A percentile compares a stretch with the other conserved stretches of the same genome.
These are phyloP conservation scores for Eulacestoma nigropectus DNA, from an alignment of 2,113 vertebrate genomes.

Conservation along the genomic window DNA sequence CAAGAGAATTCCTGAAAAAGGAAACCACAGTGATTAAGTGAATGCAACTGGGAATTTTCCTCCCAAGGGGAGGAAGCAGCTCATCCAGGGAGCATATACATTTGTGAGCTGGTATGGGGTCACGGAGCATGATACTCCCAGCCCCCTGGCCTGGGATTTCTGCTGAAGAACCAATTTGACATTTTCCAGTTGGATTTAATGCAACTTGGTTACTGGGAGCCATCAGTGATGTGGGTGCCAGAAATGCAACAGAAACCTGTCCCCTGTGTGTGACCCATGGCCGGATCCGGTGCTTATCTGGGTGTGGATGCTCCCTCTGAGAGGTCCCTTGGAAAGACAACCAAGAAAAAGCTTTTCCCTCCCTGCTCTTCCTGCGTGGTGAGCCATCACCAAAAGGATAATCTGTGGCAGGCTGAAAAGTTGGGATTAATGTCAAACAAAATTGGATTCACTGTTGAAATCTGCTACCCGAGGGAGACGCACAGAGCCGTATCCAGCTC, in stretches of 20 bases:
- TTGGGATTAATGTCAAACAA: constrained; percentile 14
- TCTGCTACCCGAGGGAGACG: not conserved
- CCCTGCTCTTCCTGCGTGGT: accelerated
- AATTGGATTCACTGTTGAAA: constrained; percentile 28
- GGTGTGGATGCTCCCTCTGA: accelerated
- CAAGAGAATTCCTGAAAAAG: not conserved
- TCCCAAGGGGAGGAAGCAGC: not conserved
- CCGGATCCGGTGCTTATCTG: accelerated
- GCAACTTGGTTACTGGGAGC: accelerated
- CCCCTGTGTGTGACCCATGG: accelerated
- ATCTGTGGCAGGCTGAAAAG: not conserved
- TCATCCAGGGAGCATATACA: accelerated
- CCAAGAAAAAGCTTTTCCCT: not conserved
- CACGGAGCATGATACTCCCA: not conserved
- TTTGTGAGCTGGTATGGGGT: too few relatives aligned
- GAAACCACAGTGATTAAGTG: not conserved
- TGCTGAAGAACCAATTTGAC: not conserved
- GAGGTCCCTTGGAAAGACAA: not conserved
- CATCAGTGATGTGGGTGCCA: not conserved
- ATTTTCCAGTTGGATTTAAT: not conserved
- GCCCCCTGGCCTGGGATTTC: not conserved
- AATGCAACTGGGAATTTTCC: not conserved
- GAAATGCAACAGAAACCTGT: accelerated
- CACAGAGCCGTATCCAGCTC: accelerated
- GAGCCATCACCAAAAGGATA: not conserved